These are phyloP conservation scores for Dusona sp. DNA, from an alignment of 2,888 invertebrate genomes.

Conservation along the genomic window DNA sequence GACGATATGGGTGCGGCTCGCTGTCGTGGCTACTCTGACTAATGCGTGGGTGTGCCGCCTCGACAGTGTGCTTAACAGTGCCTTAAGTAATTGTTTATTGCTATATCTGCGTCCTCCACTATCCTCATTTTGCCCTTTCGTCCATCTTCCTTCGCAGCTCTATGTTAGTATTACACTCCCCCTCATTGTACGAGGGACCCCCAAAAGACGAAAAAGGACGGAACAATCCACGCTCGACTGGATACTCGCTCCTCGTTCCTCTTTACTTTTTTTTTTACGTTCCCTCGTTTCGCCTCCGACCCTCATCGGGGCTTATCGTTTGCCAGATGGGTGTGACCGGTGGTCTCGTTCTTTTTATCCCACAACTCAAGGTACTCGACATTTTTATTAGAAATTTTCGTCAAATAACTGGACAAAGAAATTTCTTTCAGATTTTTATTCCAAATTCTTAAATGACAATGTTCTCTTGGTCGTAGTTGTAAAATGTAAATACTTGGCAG, in stretches of 20 bases:
- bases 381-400: slow-evolving; percentile 9
- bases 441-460: background rate
- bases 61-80: slow-evolving; percentile 78
- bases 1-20: slow-evolving; percentile 80
- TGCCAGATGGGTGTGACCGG: slow-evolving; percentile 67
- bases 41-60: slow-evolving; percentile 83
- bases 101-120: slow-evolving; percentile 75
- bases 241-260: slow-evolving; percentile 24
- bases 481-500: background rate
- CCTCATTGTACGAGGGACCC: slow-evolving; percentile 4
- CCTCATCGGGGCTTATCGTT: slow-evolving; percentile 67
- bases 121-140: slow-evolving; percentile 67
- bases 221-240: slow-evolving; percentile 56
- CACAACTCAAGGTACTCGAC: slow-evolving; percentile 12
- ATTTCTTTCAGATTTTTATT: background rate
- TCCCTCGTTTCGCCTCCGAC: slow-evolving; percentile 56
- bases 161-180: slow-evolving; percentile 35
- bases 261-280: slow-evolving; percentile 46
- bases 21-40: slow-evolving; percentile 79
- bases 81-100: slow-evolving; percentile 84
- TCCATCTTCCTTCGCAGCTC: slow-evolving; percentile 43
- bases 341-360: slow-evolving; percentile 49
- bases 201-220: slow-evolving; percentile 55
- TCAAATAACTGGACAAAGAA: slow-evolving; percentile 10
- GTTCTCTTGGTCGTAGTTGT: background rate